Evolutionary conservation across 2,797 vertebrate genomes (phyloP).

Genomic region (Lycodopsis pacificus): DNA sequence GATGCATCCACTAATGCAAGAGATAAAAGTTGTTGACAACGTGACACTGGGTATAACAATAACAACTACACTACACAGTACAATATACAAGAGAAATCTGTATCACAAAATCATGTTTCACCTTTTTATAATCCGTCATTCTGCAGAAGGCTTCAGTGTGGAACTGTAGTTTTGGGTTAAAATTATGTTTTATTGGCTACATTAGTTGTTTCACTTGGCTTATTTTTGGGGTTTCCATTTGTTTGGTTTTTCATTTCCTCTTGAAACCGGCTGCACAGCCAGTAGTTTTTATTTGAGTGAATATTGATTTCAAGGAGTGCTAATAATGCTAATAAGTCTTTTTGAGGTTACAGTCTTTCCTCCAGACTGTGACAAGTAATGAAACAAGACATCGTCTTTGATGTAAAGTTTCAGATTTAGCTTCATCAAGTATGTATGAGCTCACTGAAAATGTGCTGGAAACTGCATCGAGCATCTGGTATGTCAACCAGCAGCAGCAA

Average conservation of each 20-base stretch:
- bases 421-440: conserved; percentile 60
- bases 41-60: background rate
- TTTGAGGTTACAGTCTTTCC: conserved; percentile 7
- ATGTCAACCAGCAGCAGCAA: conserved; percentile 35
- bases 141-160: background rate
- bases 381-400: conserved; percentile 33
- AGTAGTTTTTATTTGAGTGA: conserved; percentile 20
- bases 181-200: background rate
- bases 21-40: background rate
- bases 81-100: background rate
- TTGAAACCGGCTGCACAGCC: conserved; percentile 13
- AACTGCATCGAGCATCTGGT: conserved; percentile 48
- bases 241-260: conserved; percentile 13
- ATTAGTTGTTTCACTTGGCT: background rate
- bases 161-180: background rate
- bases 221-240: background rate
- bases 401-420: conserved; percentile 70
- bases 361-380: conserved; percentile 1
- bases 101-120: background rate
- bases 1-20: conserved; percentile 22
- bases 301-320: conserved; percentile 49
- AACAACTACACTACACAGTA: background rate
- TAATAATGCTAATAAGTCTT: conserved; percentile 33
- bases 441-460: conserved; percentile 42
- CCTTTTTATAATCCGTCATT: background rate